phyloP scores from a whole-genome alignment of 2,888 invertebrate genomes.

The Thecophora atra region DNA sequence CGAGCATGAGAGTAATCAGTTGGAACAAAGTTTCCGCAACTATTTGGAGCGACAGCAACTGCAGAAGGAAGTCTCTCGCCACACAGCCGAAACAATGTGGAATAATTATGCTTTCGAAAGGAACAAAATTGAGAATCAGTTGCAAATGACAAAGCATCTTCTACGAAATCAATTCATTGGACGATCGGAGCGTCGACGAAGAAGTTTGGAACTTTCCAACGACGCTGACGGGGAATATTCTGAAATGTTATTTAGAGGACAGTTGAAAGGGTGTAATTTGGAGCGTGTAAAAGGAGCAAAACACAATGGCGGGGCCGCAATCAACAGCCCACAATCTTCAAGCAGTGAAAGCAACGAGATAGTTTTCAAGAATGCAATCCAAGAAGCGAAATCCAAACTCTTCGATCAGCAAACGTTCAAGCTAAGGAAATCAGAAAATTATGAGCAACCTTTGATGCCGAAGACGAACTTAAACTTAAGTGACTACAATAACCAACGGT shows the following conservation, averaged over 20 bases:
- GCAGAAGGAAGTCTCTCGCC: constrained; percentile 44
- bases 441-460: background rate
- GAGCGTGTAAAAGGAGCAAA: background rate
- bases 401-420: constrained; percentile 23
- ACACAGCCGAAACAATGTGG: constrained; percentile 44
- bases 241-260: background rate
- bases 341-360: constrained; percentile 28
- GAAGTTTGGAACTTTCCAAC: constrained; percentile 1
- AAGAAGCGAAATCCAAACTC: constrained; percentile 47
- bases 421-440: background rate
- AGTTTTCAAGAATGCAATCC: constrained; percentile 44
- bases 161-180: constrained; percentile 24
- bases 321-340: background rate
- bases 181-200: constrained; percentile 11
- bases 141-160: constrained; percentile 37
- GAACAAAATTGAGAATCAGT: constrained; percentile 39
- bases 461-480: background rate
- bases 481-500: background rate
- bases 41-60: constrained; percentile 53
- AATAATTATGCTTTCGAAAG: constrained; percentile 46
- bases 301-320: background rate
- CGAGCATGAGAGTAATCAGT: constrained; percentile 61
- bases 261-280: constrained; percentile 12
- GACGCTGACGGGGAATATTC: background rate
- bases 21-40: constrained; percentile 58